Base-by-base conservation (phyloP, 2,888 invertebrate species). In the Harpalus rubripes region DNA sequence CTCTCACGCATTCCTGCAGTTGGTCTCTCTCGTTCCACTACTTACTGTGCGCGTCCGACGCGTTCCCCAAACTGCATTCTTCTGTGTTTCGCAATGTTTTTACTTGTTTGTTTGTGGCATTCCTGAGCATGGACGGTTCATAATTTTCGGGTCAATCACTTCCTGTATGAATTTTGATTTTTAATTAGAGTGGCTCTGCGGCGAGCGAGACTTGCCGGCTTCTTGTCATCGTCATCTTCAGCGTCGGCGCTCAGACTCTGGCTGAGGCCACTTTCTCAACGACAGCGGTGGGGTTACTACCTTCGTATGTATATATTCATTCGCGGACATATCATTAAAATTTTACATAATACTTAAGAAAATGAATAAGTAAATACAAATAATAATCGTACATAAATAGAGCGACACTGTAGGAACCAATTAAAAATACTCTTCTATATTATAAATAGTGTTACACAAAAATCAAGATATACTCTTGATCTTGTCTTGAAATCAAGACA, bases 111-210 rank as follows among this genome's bases (percentile, higher is more conserved):
- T 85, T 88, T 87, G 86, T 86, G 83, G 72, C 88, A 88, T 88
- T 88, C 88, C 86, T 88, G 86, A 74, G 41, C 85, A 86, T 88
- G 87, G 87, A 86, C 32, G 26, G 72, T 65, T 81, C 81, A 65
- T 61, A 81, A 81, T 63, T 86, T 87, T 88, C 86, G 87, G 86
- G 87, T 88, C 88, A 87, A 88, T 88, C 87, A 88, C 88, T 89
- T 89, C 88, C 89, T 88, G 88, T 88, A 88, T 87, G 87, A 88
- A 88, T 88, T 88, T 88, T 87, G 87, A 87, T 86, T 87, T 87
- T 87, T 88, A 88, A 88, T 88, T 88, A 88, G 88, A 87, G 86
- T 87, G 87, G 86, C 72, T 44, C 18, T 16, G 16, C 1, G 32
- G 32, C 32, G 32, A 22, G 65, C 68, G 68, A 74, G 72, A 74